These are phyloP conservation scores for human DNA, from an alignment of 2,113 vertebrate species.

Conservation along the genomic window DNA sequence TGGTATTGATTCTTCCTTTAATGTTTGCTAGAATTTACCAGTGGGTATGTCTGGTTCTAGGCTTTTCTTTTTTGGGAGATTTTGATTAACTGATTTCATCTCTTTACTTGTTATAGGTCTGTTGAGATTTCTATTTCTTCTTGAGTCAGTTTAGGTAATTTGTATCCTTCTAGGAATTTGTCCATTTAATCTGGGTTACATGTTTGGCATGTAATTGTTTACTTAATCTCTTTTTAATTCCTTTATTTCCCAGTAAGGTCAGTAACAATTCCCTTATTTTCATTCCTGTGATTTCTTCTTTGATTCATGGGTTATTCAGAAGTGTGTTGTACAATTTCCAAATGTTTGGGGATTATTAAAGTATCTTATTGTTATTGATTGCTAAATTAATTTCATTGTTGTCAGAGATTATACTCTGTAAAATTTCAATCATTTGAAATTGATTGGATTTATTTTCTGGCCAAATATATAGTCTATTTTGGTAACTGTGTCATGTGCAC, in stretches of 20 bases:
- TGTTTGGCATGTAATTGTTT: not conserved
- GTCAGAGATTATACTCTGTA: not conserved
- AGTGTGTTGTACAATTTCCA: not conserved
- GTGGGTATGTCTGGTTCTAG: not conserved
- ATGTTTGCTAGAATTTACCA: not conserved
- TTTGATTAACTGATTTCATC: not conserved
- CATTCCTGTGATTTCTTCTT: not conserved
- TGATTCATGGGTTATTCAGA: not conserved
- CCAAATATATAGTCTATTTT: not conserved
- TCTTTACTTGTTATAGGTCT: not conserved
- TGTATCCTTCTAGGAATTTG: not conserved
- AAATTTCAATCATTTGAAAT: not conserved
- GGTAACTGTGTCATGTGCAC: not conserved
- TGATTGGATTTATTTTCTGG: not conserved
- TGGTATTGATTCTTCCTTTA: not conserved
- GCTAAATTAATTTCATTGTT: not conserved
- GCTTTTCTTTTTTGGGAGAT: not conserved
- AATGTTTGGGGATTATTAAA: not conserved
- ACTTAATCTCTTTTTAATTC: not conserved
- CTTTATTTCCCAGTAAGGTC: not conserved
- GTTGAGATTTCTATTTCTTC: not conserved
- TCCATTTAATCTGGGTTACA: not conserved
- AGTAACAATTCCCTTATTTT: not conserved
- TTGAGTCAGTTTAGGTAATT: not conserved
- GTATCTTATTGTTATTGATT: not conserved